Conservation (phyloP, 2,888 invertebrate species). For the Habroteleia sp. region DNA sequence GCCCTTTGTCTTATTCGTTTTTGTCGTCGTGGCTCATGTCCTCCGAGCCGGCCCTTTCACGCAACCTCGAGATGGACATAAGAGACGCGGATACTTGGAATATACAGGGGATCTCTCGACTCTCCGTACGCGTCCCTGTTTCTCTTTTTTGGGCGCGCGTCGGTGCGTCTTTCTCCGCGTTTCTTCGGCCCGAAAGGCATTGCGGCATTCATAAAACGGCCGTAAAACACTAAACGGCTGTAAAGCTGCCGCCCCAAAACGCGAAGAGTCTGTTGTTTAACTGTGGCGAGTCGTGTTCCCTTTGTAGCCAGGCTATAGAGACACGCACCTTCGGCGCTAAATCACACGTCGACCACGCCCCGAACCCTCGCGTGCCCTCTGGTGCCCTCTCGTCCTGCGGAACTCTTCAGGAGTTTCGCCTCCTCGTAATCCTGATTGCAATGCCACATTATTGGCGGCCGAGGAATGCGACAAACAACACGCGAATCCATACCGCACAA, state of each 20-base stretch:
- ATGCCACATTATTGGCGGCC: slow-evolving; percentile 23
- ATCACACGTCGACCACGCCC: slow-evolving; percentile 78
- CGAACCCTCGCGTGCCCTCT: slow-evolving; percentile 67
- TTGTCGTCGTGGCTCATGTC: slow-evolving; percentile 45
- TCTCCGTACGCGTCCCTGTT: slow-evolving; percentile 25
- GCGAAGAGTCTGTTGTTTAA: slow-evolving; percentile 71
- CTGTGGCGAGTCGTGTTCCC: slow-evolving; percentile 66
- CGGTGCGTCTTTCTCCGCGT: slow-evolving; percentile 27
- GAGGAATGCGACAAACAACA: slow-evolving; percentile 35
- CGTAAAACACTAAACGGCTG: slow-evolving; percentile 81
- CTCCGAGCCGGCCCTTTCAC: slow-evolving; percentile 49
- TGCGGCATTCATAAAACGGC: slow-evolving; percentile 80
- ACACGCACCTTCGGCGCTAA: slow-evolving; percentile 78
- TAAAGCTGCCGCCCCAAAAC: slow-evolving; percentile 80
- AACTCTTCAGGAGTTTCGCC: slow-evolving; percentile 51
- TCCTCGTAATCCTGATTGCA: slow-evolving; percentile 49
- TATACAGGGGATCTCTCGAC: slow-evolving; percentile 46
- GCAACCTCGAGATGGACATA: slow-evolving; percentile 54
- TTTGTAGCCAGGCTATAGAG: slow-evolving; percentile 74
- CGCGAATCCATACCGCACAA: slow-evolving; percentile 2
- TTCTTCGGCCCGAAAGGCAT: slow-evolving; percentile 66
- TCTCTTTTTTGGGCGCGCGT: not conserved
- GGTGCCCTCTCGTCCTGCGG: slow-evolving; percentile 57
- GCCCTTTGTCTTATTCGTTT: slow-evolving; percentile 47
- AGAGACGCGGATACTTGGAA: slow-evolving; percentile 60